Percentiles rank a stretch among this genome's conserved stretches.
phyloP scores from a whole-genome alignment of 2,113 vertebrate genomes.

The Bolborhynchus lineola region DNA sequence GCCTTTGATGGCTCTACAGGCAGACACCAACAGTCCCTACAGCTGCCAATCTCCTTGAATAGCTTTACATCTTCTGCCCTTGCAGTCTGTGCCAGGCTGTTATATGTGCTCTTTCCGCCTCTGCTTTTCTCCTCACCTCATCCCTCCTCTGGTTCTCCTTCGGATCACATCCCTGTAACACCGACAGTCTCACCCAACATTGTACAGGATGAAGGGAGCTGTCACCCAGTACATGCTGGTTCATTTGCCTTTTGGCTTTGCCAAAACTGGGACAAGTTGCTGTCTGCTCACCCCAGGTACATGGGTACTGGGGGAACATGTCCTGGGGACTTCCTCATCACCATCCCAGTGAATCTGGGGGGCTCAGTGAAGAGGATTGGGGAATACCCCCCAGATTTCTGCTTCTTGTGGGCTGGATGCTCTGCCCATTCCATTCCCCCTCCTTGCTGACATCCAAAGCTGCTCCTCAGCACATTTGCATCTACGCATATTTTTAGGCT shows the following conservation, averaged over 20 bases:
- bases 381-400: neutral
- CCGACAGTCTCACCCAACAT: neutral
- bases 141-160: neutral
- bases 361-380: fast-evolving
- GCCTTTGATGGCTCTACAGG: slow-evolving; percentile 21
- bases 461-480: neutral
- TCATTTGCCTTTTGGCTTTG: neutral
- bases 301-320: neutral
- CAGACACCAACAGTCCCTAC: neutral
- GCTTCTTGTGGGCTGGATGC: neutral
- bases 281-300: neutral
- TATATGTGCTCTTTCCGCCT: fast-evolving
- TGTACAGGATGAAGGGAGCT: neutral
- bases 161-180: neutral
- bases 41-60: neutral
- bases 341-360: neutral
- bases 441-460: fast-evolving
- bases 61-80: neutral
- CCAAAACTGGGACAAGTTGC: neutral
- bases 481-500: neutral
- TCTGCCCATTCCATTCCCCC: neutral
- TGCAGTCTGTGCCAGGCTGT: neutral
- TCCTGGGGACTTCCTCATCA: neutral
- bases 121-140: neutral
- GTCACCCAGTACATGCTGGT: neutral